Conservation (phyloP, 2,113 vertebrate species). For the Zonotrichia leucophrys region DNA sequence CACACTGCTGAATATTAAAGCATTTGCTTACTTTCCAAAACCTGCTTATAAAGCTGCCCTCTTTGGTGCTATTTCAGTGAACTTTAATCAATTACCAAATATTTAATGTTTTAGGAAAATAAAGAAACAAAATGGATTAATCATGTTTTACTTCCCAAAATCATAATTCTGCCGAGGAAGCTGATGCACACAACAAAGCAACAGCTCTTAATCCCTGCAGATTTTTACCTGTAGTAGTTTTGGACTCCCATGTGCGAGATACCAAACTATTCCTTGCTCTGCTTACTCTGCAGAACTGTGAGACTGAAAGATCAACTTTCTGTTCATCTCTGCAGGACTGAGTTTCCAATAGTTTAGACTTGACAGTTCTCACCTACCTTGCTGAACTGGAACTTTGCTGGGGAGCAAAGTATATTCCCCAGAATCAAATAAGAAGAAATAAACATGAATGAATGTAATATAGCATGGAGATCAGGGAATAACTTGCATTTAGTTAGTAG, state of each 20-base stretch:
- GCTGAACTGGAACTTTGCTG: background rate
- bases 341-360: background rate
- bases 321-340: background rate
- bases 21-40: background rate
- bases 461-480: background rate
- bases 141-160: background rate
- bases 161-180: background rate
- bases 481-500: background rate
- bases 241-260: background rate
- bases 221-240: background rate
- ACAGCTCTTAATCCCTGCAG: background rate
- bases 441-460: background rate
- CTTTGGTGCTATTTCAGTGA: background rate
- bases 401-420: background rate
- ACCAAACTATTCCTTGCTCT: background rate
- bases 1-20: background rate
- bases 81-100: background rate
- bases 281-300: background rate
- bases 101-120: background rate
- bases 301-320: background rate
- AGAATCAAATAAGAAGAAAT: background rate
- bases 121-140: background rate
- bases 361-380: background rate
- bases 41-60: background rate
- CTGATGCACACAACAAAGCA: background rate